Conservation (phyloP, 2,113 vertebrate genomes). For the Pelmatolapia mariae region DNA sequence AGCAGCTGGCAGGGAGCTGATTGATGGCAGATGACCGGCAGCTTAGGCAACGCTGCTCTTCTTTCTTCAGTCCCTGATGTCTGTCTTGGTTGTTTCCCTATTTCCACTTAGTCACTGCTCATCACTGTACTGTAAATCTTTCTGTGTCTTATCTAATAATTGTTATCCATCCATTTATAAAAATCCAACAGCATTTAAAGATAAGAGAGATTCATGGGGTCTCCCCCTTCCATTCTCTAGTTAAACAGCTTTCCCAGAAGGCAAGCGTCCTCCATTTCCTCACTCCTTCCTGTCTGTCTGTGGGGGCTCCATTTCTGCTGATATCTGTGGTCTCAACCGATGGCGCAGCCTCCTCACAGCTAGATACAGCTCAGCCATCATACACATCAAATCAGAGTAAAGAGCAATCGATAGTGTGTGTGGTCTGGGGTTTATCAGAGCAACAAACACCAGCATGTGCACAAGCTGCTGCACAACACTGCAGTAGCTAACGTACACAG, state of each 20-base stretch:
- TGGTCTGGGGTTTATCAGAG: constrained; percentile 53
- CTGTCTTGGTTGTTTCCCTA: background rate
- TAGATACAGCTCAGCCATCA: constrained; percentile 29
- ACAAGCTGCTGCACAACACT: background rate
- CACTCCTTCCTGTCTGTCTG: constrained; percentile 36
- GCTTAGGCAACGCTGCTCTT: constrained; percentile 16
- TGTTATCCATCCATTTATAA: background rate
- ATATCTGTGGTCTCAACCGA: constrained; percentile 32
- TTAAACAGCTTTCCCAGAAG: constrained; percentile 40
- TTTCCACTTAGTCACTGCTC: background rate
- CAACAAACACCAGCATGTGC: constrained; percentile 22
- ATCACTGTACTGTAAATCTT: background rate
- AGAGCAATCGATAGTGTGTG: constrained; percentile 49
- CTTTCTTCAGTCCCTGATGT: constrained; percentile 2
- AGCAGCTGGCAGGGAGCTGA: constrained; percentile 61
- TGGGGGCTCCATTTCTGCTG: constrained; percentile 45
- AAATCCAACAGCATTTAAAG: background rate
- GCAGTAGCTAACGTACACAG: background rate
- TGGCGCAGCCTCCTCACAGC: constrained; percentile 21
- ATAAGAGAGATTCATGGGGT: background rate
- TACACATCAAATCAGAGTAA: constrained; percentile 52
- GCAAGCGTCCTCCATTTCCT: constrained; percentile 22
- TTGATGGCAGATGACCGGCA: constrained; percentile 57
- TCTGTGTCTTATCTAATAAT: background rate
- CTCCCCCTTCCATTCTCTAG: background rate